Evolutionary conservation across 2,888 invertebrate species (phyloP).

Genomic region (Cyaniris semiargus): DNA sequence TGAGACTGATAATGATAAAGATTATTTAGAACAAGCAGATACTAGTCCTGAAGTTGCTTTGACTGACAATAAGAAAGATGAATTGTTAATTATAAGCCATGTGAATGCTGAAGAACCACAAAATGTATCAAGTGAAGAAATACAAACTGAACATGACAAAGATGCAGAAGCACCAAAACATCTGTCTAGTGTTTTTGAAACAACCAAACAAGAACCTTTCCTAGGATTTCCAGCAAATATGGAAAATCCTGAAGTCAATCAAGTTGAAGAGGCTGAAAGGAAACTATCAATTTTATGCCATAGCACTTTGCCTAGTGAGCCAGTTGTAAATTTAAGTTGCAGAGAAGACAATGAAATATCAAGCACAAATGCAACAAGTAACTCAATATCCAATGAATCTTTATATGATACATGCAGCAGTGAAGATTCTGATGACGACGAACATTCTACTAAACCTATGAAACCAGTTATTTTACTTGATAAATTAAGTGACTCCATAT

Average conservation of each 20-base stretch:
- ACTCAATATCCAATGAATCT: slow-evolving; percentile 48
- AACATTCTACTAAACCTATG: slow-evolving; percentile 36
- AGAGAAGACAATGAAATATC: slow-evolving; percentile 28
- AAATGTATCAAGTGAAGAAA: background rate
- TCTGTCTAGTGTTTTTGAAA: background rate
- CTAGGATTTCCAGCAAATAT: background rate
- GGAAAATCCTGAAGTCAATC: background rate
- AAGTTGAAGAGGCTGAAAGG: background rate
- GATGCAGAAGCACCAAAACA: background rate
- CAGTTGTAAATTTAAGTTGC: slow-evolving; percentile 15
- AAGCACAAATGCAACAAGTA: slow-evolving; percentile 30
- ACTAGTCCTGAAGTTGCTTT: background rate
- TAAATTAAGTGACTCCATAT: slow-evolving; percentile 57
- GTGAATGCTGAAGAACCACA: background rate
- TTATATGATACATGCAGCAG: slow-evolving; percentile 66
- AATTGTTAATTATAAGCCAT: background rate
- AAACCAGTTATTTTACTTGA: slow-evolving; percentile 54
- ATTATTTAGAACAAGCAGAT: background rate
- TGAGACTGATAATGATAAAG: slow-evolving; percentile 33
- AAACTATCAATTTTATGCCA: background rate
- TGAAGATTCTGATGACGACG: slow-evolving; percentile 45
- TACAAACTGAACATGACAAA: background rate
- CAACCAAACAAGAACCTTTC: slow-evolving; percentile 2
- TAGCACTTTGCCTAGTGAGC: slow-evolving; percentile 32
- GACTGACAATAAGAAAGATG: background rate